Conservation (phyloP, 2,797 vertebrate species). For the Darevskia mixta region DNA sequence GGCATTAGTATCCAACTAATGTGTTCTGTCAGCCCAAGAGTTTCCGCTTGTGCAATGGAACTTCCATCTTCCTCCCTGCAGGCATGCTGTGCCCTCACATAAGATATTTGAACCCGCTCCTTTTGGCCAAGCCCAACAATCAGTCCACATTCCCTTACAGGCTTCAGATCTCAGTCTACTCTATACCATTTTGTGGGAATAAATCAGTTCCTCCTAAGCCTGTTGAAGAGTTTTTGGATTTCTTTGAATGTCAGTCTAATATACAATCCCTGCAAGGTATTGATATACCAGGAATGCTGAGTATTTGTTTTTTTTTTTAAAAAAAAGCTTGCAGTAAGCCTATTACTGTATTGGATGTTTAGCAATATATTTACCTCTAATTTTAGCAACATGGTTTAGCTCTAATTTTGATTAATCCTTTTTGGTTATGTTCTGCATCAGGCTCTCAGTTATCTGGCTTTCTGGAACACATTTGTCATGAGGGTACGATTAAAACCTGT, state of each 20-base stretch:
- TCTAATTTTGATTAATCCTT: background rate
- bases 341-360: background rate
- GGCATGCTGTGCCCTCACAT: too few species aligned
- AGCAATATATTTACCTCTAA: too few species aligned
- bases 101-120: background rate
- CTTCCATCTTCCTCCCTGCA: too few species aligned
- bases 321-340: background rate
- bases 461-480: background rate
- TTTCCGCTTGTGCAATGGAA: too few species aligned
- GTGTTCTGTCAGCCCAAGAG: too few species aligned
- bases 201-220: background rate
- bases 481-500: slow-evolving; percentile 36
- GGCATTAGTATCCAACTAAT: too few species aligned
- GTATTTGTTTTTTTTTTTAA: background rate
- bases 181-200: background rate
- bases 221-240: background rate
- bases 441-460: background rate
- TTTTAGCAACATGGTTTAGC: too few species aligned
- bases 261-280: background rate
- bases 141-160: background rate
- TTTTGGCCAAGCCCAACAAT: background rate
- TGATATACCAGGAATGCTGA: background rate
- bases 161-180: background rate
- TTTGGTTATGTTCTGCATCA: background rate
- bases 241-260: background rate